Conservation (phyloP, 2,113 vertebrate genomes). For the Panthera tigris region DNA sequence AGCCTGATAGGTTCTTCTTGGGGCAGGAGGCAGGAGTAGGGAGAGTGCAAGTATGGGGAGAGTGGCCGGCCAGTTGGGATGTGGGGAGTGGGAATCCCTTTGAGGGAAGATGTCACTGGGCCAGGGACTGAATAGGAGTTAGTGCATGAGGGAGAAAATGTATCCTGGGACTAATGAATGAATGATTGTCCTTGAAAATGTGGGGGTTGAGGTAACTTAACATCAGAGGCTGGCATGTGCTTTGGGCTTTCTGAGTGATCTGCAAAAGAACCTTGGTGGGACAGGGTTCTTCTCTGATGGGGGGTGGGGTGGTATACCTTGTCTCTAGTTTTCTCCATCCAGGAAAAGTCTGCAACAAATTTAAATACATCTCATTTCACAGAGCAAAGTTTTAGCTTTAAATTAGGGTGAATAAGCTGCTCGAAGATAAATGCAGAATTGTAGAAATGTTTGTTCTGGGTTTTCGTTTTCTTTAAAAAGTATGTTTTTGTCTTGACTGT, state of each 20-base stretch:
- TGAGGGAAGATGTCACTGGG: background rate
- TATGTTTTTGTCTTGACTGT: constrained; percentile 34
- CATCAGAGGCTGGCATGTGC: background rate
- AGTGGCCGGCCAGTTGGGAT: background rate
- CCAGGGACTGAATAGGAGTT: background rate
- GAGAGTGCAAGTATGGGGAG: background rate
- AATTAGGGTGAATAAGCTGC: background rate
- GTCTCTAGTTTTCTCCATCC: background rate
- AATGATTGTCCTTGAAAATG: background rate
- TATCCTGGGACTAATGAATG: background rate
- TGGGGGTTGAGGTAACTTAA: background rate
- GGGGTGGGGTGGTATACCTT: background rate
- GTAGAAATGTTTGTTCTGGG: background rate
- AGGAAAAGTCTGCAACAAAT: background rate
- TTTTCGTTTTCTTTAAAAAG: constrained; percentile 28
- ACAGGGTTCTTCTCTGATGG: background rate
- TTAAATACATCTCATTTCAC: background rate
- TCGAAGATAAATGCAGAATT: background rate
- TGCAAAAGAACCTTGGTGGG: background rate
- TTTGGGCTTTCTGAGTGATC: background rate
- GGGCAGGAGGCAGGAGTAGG: background rate
- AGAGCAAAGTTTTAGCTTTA: constrained; percentile 16
- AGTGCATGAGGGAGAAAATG: background rate
- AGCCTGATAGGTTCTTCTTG: background rate
- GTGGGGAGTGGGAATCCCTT: background rate